Evolutionary conservation across 2,888 invertebrate species (phyloP).

Genomic region (Byasa hedistus): DNA sequence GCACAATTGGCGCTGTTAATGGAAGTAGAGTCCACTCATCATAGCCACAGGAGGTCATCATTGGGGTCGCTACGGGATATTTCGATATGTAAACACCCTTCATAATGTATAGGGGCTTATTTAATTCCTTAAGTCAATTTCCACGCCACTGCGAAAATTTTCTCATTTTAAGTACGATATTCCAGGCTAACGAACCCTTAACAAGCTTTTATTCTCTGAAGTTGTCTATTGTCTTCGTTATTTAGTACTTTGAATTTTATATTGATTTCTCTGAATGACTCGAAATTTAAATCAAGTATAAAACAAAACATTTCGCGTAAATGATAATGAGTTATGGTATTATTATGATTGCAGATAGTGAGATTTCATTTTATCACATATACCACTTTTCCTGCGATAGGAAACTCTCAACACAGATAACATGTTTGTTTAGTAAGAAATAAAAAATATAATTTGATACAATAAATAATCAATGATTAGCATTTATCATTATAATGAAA

Average conservation of each 20-base stretch:
- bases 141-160: slow-evolving; percentile 9
- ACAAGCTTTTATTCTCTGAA: slow-evolving; percentile 9
- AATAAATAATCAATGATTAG: too few species aligned
- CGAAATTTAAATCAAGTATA: not conserved
- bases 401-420: too few species aligned
- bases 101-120: slow-evolving; percentile 17
- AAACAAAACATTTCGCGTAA: not conserved
- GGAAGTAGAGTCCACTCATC: slow-evolving; percentile 60
- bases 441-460: too few species aligned
- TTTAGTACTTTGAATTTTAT: slow-evolving; percentile 7
- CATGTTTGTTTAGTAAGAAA: too few species aligned
- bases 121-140: slow-evolving; percentile 28
- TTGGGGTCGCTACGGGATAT: slow-evolving; percentile 30
- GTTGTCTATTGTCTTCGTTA: slow-evolving; percentile 14
- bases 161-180: slow-evolving; percentile 18
- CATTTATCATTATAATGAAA: too few species aligned
- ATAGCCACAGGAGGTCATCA: slow-evolving; percentile 52
- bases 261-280: not conserved
- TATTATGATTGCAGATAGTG: too few species aligned
- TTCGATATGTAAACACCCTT: slow-evolving; percentile 26
- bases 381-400: too few species aligned
- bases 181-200: slow-evolving; percentile 23
- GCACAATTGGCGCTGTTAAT: slow-evolving; percentile 56
- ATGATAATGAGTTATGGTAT: too few species aligned
- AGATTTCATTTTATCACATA: too few species aligned